phyloP scores from a whole-genome alignment of 1,140 invertebrate genomes.

The Drosophila paulistorum region DNA sequence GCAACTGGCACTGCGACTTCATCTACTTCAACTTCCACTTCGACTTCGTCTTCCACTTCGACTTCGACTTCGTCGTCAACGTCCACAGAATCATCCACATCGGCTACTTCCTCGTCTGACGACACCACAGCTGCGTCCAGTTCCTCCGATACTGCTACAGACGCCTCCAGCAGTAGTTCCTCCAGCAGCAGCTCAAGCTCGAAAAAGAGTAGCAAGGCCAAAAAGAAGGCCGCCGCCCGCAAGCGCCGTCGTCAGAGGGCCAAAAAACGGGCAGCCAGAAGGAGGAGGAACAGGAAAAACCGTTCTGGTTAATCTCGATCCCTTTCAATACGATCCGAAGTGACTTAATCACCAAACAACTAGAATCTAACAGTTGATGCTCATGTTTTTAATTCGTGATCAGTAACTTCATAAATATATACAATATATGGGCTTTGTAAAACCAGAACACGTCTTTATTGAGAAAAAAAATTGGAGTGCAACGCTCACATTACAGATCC shows the following conservation, averaged over 20 bases:
- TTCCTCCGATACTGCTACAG: not conserved
- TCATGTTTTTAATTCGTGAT: too few relatives aligned
- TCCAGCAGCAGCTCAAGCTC: slow-evolving; percentile 11
- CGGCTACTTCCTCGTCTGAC: not conserved
- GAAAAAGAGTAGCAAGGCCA: not conserved
- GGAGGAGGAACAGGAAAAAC: slow-evolving; percentile 8
- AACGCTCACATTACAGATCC: not conserved
- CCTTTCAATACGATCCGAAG: not conserved
- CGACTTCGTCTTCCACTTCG: not conserved
- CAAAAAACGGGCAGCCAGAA: not conserved
- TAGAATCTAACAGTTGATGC: not conserved
- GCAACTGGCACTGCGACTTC: not conserved
- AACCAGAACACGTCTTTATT: too few relatives aligned
- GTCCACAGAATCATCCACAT: not conserved
- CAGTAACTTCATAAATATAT: too few relatives aligned
- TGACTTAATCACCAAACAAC: not conserved
- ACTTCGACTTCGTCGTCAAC: not conserved
- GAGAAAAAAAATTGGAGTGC: too few relatives aligned
- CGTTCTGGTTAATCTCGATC: slow-evolving; percentile 7
- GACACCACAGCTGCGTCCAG: not conserved
- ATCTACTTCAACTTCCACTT: not conserved
- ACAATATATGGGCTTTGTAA: too few relatives aligned
- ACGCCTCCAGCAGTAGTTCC: slow-evolving; percentile 7
- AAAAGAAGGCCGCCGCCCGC: slow-evolving; percentile 16
- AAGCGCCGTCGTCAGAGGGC: slow-evolving; percentile 11